These are phyloP conservation scores for Litocranius walleri DNA, from an alignment of 2,113 vertebrate genomes.

Conservation along the genomic window DNA sequence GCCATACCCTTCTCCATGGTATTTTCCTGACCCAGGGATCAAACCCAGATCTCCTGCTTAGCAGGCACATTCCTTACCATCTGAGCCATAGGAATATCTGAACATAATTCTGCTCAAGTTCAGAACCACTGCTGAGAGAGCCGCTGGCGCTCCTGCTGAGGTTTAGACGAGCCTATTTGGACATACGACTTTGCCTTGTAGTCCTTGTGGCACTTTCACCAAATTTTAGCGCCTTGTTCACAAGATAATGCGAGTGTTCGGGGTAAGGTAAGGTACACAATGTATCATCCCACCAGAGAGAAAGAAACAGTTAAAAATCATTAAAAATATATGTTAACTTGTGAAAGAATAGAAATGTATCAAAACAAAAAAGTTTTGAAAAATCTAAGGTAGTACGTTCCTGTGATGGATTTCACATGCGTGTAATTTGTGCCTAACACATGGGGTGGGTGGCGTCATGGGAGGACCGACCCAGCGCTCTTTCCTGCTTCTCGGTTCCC, in stretches of 20 bases:
- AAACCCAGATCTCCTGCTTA: neutral
- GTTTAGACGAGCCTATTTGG: neutral
- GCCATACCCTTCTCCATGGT: neutral
- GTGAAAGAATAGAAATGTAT: neutral
- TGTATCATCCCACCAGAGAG: neutral
- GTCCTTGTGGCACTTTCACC: neutral
- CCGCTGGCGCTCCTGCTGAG: neutral
- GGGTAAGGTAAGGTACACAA: neutral
- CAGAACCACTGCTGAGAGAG: neutral
- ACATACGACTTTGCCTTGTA: neutral
- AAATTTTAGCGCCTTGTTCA: neutral
- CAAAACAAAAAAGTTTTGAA: neutral
- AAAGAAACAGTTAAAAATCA: neutral
- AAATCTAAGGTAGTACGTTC: neutral
- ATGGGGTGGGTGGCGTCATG: rapidly evolving
- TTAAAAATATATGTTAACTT: neutral
- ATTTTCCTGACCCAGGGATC: neutral
- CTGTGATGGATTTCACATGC: neutral
- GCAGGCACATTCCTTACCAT: neutral
- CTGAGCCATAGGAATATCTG: neutral
- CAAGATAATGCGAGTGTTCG: neutral
- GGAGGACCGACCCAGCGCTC: too few species aligned
- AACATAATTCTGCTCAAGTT: neutral
- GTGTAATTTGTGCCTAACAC: neutral
- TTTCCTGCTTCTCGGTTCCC: neutral